Conservation (phyloP, 2,888 invertebrate species). For the Melieria picta region DNA sequence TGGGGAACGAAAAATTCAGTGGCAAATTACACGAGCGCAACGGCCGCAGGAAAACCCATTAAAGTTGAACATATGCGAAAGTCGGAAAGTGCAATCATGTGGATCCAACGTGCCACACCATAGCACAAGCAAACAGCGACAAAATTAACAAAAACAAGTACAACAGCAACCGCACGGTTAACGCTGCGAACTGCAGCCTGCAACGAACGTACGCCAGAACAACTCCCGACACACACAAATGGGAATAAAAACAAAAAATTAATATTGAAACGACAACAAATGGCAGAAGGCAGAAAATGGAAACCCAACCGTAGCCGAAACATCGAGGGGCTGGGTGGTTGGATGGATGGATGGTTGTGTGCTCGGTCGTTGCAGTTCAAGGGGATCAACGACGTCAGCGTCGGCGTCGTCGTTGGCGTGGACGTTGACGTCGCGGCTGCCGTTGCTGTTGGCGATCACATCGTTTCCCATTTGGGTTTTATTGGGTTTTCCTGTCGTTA, state of each 20-base stretch:
- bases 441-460: no score
- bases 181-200: not conserved
- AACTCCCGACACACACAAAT: no score
- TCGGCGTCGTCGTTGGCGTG: not conserved
- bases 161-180: not conserved
- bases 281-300: not conserved
- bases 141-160: not conserved
- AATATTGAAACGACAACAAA: not conserved
- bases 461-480: constrained; percentile 18
- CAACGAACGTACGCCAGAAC: not conserved
- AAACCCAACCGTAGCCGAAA: not conserved
- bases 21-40: not conserved
- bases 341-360: no score
- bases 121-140: not conserved
- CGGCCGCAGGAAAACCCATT: not conserved
- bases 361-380: not conserved
- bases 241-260: no score
- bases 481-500: not conserved
- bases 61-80: constrained; percentile 18
- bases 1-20: not conserved
- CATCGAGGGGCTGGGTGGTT: not conserved
- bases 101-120: constrained; percentile 5
- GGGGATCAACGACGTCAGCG: not conserved
- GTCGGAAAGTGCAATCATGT: constrained; percentile 14
- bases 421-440: not conserved